Base-by-base conservation (phyloP, 2,888 invertebrate genomes). In the Melangyna quadrimaculata region DNA sequence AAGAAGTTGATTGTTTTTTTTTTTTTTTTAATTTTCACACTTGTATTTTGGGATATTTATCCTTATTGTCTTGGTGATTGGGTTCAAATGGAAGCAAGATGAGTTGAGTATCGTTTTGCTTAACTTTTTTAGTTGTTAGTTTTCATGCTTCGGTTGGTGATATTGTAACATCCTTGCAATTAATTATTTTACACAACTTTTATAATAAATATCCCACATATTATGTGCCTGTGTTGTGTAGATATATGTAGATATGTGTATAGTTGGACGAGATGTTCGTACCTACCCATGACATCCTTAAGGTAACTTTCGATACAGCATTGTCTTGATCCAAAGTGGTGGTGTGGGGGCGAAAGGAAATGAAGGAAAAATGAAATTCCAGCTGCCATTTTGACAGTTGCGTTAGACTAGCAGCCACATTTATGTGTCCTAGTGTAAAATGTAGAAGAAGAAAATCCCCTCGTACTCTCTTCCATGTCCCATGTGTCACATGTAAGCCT, bases 321-420 rank as follows among this genome's bases (percentile, higher is more conserved):
- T 73, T 73, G 74, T 75, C 74, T 79, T 27, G 37, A 17, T 12
- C 24, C 5, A 32, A 1, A 1, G 12, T 0, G 14, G 12, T 24
- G 12, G 14, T 51, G 6, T 22, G 14, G 22, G 10, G 51, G 29
- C 8, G 17, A 35, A 61, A 48, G 27, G n/a, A 17, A 19, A 43
- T 61, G 17, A 5, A 43, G 43, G 53, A 78, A 79, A 83, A 79
- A 79, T 77, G 79, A 69, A 79, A 84, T 79, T 84, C 84, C 84
- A 72, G 80, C 75, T 79, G 79, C 67, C 71, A 80, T 75, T 80
- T 59, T 80, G 79, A 84, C 79, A 80, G 77, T 79, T 79, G 83
- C 79, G 65, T 74, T 79, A 83, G 65, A 74, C 83, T 70, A 35
- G 24, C 27, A 79, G 79, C 61, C 79, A 59, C 73, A 79, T 73